Percentiles rank a stretch among this genome's conserved stretches.
phyloP scores from a whole-genome alignment of 2,113 vertebrate species.

The Nibea coibor region DNA sequence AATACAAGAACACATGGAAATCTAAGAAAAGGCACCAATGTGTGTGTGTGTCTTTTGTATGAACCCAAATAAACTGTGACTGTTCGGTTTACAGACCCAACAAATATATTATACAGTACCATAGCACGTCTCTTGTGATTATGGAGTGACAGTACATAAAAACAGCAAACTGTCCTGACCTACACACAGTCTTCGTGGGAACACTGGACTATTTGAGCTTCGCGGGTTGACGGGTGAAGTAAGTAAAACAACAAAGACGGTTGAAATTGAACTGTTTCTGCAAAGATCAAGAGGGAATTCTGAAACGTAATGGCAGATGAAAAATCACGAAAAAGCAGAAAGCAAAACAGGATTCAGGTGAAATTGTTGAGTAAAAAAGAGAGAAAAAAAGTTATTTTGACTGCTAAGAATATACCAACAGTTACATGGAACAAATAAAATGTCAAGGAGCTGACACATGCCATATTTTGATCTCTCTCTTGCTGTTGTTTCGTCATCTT shows the following conservation, averaged over 20 bases:
- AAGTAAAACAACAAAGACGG: neutral
- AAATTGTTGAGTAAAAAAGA: conserved; percentile 6
- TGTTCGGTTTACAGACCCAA: neutral
- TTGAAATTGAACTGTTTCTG: conserved; percentile 3
- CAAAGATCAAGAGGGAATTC: conserved; percentile 4
- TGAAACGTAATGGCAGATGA: neutral
- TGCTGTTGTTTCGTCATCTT: neutral
- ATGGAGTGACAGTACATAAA: neutral
- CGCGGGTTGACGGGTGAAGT: neutral
- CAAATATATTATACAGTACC: neutral
- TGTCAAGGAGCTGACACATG: conserved; percentile 16
- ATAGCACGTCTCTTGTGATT: neutral
- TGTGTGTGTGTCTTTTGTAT: neutral
- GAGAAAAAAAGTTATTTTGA: conserved; percentile 11
- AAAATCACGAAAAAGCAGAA: conserved; percentile 2
- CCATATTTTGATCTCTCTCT: neutral
- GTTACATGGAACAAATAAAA: conserved; percentile 21
- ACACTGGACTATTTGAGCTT: conserved; percentile 1
- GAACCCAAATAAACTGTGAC: neutral
- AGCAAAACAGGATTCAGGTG: conserved; percentile 10
- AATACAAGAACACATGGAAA: neutral
- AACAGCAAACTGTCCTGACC: neutral
- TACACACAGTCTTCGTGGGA: neutral
- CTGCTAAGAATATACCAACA: conserved; percentile 15
- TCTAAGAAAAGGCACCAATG: neutral